Evolutionary conservation across 1,140 invertebrate species (phyloP), one percentile per base, ranked within the genome.

Genomic region (Drosophila orosa): DNA sequence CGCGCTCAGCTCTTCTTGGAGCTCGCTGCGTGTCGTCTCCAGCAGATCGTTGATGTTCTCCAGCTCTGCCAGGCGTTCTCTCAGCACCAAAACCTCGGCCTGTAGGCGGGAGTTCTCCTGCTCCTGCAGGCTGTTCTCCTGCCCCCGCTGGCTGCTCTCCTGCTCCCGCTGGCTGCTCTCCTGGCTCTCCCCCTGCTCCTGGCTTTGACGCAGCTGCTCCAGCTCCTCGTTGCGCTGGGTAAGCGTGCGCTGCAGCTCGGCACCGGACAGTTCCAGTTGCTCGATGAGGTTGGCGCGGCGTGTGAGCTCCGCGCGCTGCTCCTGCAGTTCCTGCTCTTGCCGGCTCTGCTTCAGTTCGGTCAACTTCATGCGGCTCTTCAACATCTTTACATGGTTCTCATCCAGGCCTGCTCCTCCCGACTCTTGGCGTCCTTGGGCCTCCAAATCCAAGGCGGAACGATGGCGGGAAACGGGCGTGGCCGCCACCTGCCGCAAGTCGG

Each of bases 391-490:
- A 0, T 76, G 83, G 5, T 57, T 67, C 48, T 87, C 83, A 5
- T 86, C 81, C 24, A 71, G 37, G 1, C 47, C 17, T 47, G 50
- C 62, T 58, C 59, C 66, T 45, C 56, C 15, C n/a, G 47, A 3
- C 37, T 45, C 45, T 8, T 47, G 45, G 24, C 24, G 45, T 47
- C 45, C 65, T 27, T 74, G 75, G 9, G 77, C 55, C 35, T 86
- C 78, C 61, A 92, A 48, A 57, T 92, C 90, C 2, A 77, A 65
- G 1, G 89, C 90, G 1, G 91, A 92, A 50, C 85, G 81, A 54
- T 91, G 86, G 0, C 90, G 75, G 5, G 90, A 79, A 0, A 86
- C 90, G 2, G 83, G 73, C 25, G 47, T 22, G 2, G 45, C 54
- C 33, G 29, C 42, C n/a, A 31, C n/a, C 17, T 57, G 50, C 24